phyloP scores from a whole-genome alignment of 1,140 invertebrate genomes.

The Lutraria rhynchaena region DNA sequence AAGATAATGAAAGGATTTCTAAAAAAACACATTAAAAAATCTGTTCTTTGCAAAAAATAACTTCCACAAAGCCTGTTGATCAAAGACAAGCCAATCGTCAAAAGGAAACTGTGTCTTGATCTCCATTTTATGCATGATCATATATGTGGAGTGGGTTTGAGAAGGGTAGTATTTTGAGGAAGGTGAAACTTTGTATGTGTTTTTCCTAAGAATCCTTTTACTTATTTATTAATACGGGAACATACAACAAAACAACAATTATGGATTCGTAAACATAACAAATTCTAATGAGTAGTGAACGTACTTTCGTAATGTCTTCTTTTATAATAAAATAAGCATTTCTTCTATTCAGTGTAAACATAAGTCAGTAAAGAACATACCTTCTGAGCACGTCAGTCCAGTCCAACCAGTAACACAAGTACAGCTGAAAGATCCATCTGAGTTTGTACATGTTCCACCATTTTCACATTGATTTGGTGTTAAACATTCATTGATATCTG shows the following conservation, averaged over 20 bases:
- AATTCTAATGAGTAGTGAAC: too few species aligned
- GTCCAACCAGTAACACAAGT: slow-evolving; percentile 49
- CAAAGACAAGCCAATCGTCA: slow-evolving; percentile 50
- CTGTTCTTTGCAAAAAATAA: slow-evolving; percentile 8
- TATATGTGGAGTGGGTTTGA: too few species aligned
- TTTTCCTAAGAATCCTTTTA: too few species aligned
- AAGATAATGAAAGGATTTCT: slow-evolving; percentile 41
- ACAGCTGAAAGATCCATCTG: slow-evolving; percentile 33
- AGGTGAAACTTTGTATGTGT: too few species aligned
- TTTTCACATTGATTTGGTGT: not conserved
- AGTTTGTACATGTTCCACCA: slow-evolving; percentile 22
- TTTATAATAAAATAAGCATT: too few species aligned
- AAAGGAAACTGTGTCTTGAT: not conserved
- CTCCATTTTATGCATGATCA: not conserved
- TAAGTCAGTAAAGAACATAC: not conserved
- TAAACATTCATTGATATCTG: slow-evolving; percentile 41
- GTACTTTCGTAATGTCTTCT: too few species aligned
- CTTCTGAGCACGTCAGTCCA: slow-evolving; percentile 29
- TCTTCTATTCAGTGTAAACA: not conserved
- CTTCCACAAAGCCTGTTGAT: slow-evolving; percentile 26
- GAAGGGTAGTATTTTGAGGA: too few species aligned
- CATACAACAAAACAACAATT: too few species aligned
- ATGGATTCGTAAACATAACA: too few species aligned
- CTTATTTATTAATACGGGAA: too few species aligned
- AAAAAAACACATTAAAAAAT: not conserved